Conservation (phyloP, 64 coral and sea anemone species). For the Acropora yongei region DNA sequence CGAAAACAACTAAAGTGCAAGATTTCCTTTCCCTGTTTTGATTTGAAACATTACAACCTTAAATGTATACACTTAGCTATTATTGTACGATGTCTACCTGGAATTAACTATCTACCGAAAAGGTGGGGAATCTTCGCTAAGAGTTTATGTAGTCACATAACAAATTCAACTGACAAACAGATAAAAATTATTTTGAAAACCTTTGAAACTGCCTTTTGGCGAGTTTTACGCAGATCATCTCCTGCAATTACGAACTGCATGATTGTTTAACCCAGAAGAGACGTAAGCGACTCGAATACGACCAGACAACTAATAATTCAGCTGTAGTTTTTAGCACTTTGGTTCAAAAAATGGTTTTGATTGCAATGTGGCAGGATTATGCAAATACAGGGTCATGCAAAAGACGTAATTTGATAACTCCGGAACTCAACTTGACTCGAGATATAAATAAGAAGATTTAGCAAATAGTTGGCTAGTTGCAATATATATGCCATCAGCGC, state of each 20-base stretch:
- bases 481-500: background rate
- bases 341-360: background rate
- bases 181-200: background rate
- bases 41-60: background rate
- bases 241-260: slow-evolving; percentile 48
- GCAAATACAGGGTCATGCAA: slow-evolving; percentile 9
- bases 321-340: background rate
- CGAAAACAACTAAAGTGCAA: too few species aligned
- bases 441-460: background rate
- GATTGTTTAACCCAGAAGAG: background rate
- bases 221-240: slow-evolving; percentile 20
- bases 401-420: slow-evolving; percentile 41
- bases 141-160: background rate
- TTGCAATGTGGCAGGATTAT: slow-evolving; percentile 12
- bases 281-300: background rate
- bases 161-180: background rate
- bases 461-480: background rate
- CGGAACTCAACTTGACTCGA: slow-evolving; percentile 16
- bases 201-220: slow-evolving; percentile 21
- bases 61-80: background rate
- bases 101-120: background rate
- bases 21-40: too few species aligned
- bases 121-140: background rate
- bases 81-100: background rate
- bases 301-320: background rate